Conservation (phyloP, 2,797 vertebrate genomes). For the Micrastur ruficollis region DNA sequence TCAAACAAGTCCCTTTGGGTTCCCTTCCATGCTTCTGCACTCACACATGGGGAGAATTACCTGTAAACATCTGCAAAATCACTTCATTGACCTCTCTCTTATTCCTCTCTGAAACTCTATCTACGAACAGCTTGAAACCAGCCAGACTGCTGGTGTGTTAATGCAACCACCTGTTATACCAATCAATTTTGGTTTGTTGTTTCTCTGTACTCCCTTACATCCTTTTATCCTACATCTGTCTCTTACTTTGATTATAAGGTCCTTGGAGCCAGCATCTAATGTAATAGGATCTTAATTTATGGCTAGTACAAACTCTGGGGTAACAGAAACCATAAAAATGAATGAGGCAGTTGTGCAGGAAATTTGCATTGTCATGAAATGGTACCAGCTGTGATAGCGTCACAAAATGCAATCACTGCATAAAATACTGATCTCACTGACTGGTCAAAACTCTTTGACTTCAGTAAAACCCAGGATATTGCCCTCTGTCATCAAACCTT, state of each 20-base stretch:
- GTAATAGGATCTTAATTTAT: neutral
- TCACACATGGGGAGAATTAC: neutral
- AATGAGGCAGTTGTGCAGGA: conserved; percentile 4
- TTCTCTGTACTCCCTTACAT: neutral
- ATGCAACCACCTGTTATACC: conserved; percentile 53
- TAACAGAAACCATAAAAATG: neutral
- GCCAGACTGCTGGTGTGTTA: neutral
- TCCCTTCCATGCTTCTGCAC: neutral
- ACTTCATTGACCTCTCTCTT: neutral
- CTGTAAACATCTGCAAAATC: neutral
- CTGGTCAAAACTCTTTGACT: neutral
- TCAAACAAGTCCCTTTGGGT: neutral
- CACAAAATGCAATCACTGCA: conserved; percentile 1
- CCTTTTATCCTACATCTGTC: neutral
- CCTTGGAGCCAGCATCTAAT: neutral
- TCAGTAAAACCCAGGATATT: neutral
- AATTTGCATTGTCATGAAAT: conserved; percentile 44
- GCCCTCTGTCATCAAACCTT: neutral
- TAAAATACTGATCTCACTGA: neutral
- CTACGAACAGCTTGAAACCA: neutral
- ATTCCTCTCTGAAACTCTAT: neutral
- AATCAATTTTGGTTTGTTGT: neutral
- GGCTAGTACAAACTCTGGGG: neutral
- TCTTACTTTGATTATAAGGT: neutral
- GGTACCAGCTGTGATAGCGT: neutral